phyloP scores from a whole-genome alignment of 2,797 vertebrate species.

The Mormyrus proboscirostris region DNA sequence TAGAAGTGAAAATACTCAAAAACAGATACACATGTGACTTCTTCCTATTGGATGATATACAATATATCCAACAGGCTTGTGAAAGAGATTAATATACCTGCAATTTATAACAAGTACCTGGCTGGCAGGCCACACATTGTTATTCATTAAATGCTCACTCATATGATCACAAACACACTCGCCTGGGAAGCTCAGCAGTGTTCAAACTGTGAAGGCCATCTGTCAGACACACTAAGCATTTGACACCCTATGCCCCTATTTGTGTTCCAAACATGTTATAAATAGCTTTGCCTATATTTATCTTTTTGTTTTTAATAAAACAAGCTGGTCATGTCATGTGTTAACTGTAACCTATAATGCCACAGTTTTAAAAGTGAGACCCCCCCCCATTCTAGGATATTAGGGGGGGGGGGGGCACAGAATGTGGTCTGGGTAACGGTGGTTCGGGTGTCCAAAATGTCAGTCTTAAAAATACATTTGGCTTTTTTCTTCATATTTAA shows the following conservation, averaged over 20 bases:
- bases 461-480: not conserved
- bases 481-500: not conserved
- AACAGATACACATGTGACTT: not conserved
- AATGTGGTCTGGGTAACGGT: not conserved
- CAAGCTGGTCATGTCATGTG: not conserved
- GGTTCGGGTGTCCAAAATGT: not conserved
- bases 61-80: slow-evolving; percentile 36
- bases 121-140: slow-evolving; percentile 81
- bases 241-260: slow-evolving; percentile 37
- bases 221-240: slow-evolving; percentile 79
- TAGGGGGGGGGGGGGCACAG: not conserved
- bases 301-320: not conserved
- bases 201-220: slow-evolving; percentile 89
- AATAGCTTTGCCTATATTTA: not conserved
- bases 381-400: not conserved
- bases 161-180: slow-evolving; percentile 88
- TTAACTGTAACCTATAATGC: not conserved
- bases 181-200: slow-evolving; percentile 92
- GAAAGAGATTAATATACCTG: slow-evolving; percentile 57
- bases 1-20: not conserved
- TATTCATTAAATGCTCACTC: slow-evolving; percentile 88
- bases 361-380: not conserved
- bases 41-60: not conserved
- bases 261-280: slow-evolving; percentile 30
- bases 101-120: slow-evolving; percentile 83